phyloP scores from a whole-genome alignment of 2,888 invertebrate species.

The Standfussiana lucernea region DNA sequence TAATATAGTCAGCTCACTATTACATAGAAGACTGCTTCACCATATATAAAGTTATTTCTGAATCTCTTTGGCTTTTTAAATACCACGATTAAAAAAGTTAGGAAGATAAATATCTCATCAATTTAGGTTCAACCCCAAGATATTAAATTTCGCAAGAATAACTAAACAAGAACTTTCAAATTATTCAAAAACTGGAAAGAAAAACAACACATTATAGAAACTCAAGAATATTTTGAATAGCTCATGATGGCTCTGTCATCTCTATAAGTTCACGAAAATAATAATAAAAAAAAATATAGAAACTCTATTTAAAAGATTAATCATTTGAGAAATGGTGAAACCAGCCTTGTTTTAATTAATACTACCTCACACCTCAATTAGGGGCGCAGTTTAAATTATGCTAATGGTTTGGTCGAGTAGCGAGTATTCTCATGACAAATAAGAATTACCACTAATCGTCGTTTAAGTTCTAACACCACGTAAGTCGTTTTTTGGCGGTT shows the following conservation, averaged over 20 bases:
- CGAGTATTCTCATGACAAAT: not conserved
- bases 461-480: no score
- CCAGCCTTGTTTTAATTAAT: constrained; percentile 28
- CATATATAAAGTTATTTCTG: constrained; percentile 1
- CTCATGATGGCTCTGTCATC: not conserved
- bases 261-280: not conserved
- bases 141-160: not conserved
- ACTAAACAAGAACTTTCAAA: no score
- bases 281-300: not conserved
- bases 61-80: not conserved
- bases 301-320: not conserved
- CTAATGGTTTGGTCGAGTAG: not conserved
- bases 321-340: constrained; percentile 35
- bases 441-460: no score
- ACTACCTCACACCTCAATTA: constrained; percentile 36
- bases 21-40: constrained; percentile 26
- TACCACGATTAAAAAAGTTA: not conserved
- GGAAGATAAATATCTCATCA: not conserved
- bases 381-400: constrained; percentile 17
- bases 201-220: not conserved
- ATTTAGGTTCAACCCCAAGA: not conserved
- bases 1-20: constrained; percentile 30
- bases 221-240: not conserved
- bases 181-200: not conserved
- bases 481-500: no score